Base-by-base conservation (phyloP, 2,113 vertebrate genomes). In the Psilopogon haemacephalus region DNA sequence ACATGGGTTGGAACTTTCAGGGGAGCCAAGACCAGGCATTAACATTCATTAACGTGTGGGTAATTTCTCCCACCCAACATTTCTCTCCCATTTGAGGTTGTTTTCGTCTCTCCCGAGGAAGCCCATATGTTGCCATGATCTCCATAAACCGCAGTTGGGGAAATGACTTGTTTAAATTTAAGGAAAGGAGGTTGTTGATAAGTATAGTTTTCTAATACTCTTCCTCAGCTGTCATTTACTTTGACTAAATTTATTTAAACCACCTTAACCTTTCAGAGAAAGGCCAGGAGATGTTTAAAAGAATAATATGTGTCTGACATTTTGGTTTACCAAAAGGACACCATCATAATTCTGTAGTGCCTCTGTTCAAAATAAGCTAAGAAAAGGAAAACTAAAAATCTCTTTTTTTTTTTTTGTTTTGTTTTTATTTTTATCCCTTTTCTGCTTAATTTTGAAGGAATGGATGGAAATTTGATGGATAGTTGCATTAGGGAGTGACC, bases 201-300 rank as follows among this genome's bases (percentile, higher is more conserved):
- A 95, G 96, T 95, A 94, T 77, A 95, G 92, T 97, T 96, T 97
- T 95, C 92, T 97, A 97, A 65, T 96, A 95, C 95, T 97, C 94
- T 96, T 94, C 88, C 94, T 95, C 95, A 96, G 95, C 96, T 97
- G 95, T 97, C 95, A 97, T 97, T 97, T 97, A 95, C 93, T 98
- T 97, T 96, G 95, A 97, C 97, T 97, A 97, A 97, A 98, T 97
- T 97, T 98, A 96, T 96, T 97, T 97, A 97, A 97, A 97, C 93
- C 94, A 97, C 95, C 97, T 97, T 97, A 98, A 98, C 97, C 97
- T 98, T 98, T 97, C 95, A 87, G 73, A 96, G 92, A 98, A 96
- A 97, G 97, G 96, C 92, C 96, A 98, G 86, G 93, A 97, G 86
- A 86, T 95, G 94, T 96, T 97, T 94, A 95, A 95, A 96, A 97